Percentiles rank a stretch among this genome's conserved stretches.
phyloP scores from a whole-genome alignment of 2,888 invertebrate genomes.

The Scaptomyza cyrtandrae region DNA sequence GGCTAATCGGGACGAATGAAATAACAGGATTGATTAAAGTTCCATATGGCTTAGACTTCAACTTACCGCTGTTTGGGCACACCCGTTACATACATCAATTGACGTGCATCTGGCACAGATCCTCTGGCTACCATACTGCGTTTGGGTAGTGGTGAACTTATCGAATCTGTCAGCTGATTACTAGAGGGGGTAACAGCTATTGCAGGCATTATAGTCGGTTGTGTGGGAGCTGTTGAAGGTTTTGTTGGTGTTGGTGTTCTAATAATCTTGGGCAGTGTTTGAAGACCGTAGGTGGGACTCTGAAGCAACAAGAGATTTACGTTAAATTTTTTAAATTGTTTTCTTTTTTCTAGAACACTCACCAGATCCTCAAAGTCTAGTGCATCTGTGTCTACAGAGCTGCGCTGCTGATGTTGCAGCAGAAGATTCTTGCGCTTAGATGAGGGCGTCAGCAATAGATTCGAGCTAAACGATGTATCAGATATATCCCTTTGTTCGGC shows the following conservation, averaged over 20 bases:
- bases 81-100: slow-evolving; percentile 63
- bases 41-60: not conserved
- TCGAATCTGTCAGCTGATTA: slow-evolving; percentile 41
- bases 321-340: not conserved
- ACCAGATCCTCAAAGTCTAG: slow-evolving; percentile 89
- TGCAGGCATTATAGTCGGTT: slow-evolving; percentile 83
- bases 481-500: slow-evolving; percentile 86
- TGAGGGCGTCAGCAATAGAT: slow-evolving; percentile 90
- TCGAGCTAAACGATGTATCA: slow-evolving; percentile 84
- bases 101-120: slow-evolving; percentile 63
- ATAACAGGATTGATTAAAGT: not conserved
- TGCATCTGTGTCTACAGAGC: slow-evolving; percentile 93
- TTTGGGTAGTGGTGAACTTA: slow-evolving; percentile 63
- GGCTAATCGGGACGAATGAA: slow-evolving; percentile 30
- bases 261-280: slow-evolving; percentile 70
- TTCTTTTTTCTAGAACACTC: not conserved
- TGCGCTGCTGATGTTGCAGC: slow-evolving; percentile 93
- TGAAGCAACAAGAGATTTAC: slow-evolving; percentile 15
- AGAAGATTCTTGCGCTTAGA: slow-evolving; percentile 91
- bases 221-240: slow-evolving; percentile 43
- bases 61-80: slow-evolving; percentile 67
- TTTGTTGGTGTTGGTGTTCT: slow-evolving; percentile 71
- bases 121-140: slow-evolving; percentile 52
- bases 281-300: slow-evolving; percentile 81
- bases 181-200: slow-evolving; percentile 86